Base-by-base conservation (phyloP, 2,113 vertebrate species). In the Engraulis encrasicolus region DNA sequence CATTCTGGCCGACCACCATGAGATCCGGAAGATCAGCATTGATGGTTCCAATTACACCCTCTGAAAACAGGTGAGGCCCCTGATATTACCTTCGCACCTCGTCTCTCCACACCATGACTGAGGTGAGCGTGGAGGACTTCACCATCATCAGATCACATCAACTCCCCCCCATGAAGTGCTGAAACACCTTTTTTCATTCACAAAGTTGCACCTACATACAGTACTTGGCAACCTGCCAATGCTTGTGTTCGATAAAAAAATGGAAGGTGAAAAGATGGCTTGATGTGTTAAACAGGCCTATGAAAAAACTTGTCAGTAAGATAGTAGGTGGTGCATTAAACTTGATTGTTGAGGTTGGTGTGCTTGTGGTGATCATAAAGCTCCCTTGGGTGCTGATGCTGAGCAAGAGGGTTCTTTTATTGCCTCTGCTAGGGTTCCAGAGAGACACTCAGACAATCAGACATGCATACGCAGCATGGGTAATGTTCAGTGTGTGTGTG, bases 41-140 rank as follows among this genome's bases (percentile, higher is more conserved):
- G 96, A 97, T 90, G 96, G 96, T 83, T 96, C 95, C 86, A 97
- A 97, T 90, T 97, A 97, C 88, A 97, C 96, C 81, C 95, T 96
- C 89, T 88, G 97, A 83, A 97, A 97, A 93, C 96, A 97, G 96
- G 96, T 97, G 95, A 88, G 83, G 38, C 6, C 14, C 11, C n/a
- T n/a, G n/a, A n/a, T n/a, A n/a, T n/a, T n/a, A n/a, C n/a, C n/a
- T n/a, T n/a, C n/a, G n/a, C n/a, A n/a, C n/a, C n/a, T n/a, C n/a
- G n/a, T n/a, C n/a, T n/a, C n/a, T n/a, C 27, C n/a, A 74, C 27
- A 6, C 27, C 66, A 34, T n/a, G 4, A 9, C 66, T 15, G 27
- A 34, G 12, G 31, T 17, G 66, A 74, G 11, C 31, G 12, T 34
- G 27, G 11, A 14, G 34, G 17, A 74, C 15, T 31, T 34, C 27